A percentile compares a stretch with the other conserved stretches of the same genome.
These are phyloP conservation scores for Phoeniculus purpureus DNA, from an alignment of 2,797 vertebrate genomes.

Conservation along the genomic window DNA sequence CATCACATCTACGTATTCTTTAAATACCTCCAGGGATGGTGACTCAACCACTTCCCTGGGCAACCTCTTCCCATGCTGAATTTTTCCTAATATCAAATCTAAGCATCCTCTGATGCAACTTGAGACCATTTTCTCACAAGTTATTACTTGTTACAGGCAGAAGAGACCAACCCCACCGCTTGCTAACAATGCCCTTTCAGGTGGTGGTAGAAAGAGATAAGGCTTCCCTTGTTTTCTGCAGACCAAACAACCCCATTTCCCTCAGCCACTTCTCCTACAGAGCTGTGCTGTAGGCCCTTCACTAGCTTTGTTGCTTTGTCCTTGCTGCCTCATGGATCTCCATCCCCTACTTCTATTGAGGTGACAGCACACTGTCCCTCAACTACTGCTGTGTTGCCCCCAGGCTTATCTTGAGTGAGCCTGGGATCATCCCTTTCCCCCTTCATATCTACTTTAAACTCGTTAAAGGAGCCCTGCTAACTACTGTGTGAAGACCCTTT, in stretches of 20 bases:
- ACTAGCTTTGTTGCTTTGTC: not conserved
- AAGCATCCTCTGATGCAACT: not conserved
- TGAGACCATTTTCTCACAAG: not conserved
- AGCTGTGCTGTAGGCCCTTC: too few relatives aligned
- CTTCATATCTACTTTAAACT: not conserved
- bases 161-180: not conserved
- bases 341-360: not conserved
- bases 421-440: not conserved
- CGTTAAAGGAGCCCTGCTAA: not conserved
- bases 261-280: too few relatives aligned
- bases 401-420: not conserved
- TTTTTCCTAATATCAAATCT: not conserved
- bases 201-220: not conserved
- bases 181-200: not conserved
- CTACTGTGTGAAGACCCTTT: not conserved
- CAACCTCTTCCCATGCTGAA: not conserved
- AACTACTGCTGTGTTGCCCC: too few relatives aligned
- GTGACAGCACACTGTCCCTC: not conserved
- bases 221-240: not conserved
- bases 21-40: not conserved
- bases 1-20: not conserved
- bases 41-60: not conserved
- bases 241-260: not conserved
- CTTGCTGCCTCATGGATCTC: not conserved
- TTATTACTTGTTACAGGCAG: not conserved